A percentile compares a stretch with the other conserved stretches of the same genome.
Conservation (phyloP, 2,113 vertebrate species). For the Plecturocebus donacophilus region DNA sequence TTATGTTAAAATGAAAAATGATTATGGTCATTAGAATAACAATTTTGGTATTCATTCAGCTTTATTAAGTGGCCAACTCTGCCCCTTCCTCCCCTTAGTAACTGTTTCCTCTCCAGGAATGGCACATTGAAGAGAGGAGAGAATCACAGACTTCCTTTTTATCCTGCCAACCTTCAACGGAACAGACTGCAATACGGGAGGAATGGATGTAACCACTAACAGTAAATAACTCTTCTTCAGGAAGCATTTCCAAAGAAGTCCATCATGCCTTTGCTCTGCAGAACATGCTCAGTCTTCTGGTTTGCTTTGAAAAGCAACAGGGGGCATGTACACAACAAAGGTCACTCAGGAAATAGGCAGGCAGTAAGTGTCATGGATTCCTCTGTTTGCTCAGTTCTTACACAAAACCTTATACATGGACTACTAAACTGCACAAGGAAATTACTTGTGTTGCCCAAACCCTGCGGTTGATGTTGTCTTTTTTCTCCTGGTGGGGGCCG, state of each 20-base stretch:
- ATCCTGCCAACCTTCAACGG: background rate
- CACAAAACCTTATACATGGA: background rate
- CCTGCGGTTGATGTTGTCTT: background rate
- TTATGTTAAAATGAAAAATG: constrained; percentile 26
- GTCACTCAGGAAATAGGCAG: background rate
- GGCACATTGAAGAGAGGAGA: background rate
- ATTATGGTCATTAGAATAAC: background rate
- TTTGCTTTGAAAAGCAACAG: background rate
- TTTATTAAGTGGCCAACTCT: background rate
- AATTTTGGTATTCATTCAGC: background rate
- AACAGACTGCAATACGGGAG: background rate
- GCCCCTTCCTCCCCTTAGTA: background rate
- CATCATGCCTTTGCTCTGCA: background rate
- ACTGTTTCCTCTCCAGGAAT: background rate
- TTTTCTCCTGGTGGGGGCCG: background rate
- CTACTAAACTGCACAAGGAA: background rate
- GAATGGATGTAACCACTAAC: background rate
- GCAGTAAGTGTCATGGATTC: background rate
- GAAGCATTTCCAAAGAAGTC: background rate
- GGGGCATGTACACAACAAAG: rapidly evolving
- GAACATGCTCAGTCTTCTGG: background rate
- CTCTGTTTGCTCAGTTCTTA: background rate
- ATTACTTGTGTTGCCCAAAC: background rate
- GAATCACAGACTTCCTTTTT: background rate
- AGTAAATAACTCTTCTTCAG: background rate